Conservation (phyloP, 30 jellyfish, hydroid and myxozoan genomes). For the Catostylus mosaicus region DNA sequence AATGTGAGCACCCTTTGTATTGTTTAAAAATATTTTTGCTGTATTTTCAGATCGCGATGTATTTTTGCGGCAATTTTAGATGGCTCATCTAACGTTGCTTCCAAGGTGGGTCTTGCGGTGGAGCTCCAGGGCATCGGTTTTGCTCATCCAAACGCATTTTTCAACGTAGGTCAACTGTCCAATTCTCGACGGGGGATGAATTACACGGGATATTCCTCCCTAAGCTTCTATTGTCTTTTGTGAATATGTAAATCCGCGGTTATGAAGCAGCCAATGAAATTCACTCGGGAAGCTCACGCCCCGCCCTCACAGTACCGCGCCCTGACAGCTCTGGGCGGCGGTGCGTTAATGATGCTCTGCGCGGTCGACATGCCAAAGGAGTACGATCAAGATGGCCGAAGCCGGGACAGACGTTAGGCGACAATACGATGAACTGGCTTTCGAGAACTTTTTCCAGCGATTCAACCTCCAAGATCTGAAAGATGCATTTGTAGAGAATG, state of each 20-base stretch:
- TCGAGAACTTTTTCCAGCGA: slow-evolving; percentile 71
- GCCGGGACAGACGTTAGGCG: slow-evolving; percentile 58
- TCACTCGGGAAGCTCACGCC: slow-evolving; percentile 56
- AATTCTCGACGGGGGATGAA: slow-evolving; percentile 69
- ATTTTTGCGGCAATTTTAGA: too few species aligned
- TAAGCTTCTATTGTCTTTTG: slow-evolving; percentile 30
- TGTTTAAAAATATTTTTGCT: too few species aligned
- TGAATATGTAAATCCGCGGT: slow-evolving; percentile 66
- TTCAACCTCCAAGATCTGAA: slow-evolving; percentile 53
- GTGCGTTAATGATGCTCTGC: slow-evolving; percentile 54
- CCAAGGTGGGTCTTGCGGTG: slow-evolving; percentile 11
- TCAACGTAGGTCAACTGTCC: slow-evolving; percentile 60
- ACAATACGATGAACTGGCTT: slow-evolving; percentile 70
- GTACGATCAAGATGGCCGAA: slow-evolving; percentile 70
- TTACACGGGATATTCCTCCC: slow-evolving; percentile 53
- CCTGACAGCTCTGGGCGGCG: slow-evolving; percentile 79
- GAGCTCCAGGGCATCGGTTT: slow-evolving; percentile 14
- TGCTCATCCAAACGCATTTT: slow-evolving; percentile 26
- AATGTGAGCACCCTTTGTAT: too few species aligned
- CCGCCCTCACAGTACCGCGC: slow-evolving; percentile 81
- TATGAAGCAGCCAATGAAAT: slow-evolving; percentile 64
- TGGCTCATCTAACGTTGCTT: too few species aligned
- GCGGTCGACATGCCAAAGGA: slow-evolving; percentile 52
- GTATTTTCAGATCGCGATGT: too few species aligned
- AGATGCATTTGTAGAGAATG: slow-evolving; percentile 56